These are phyloP conservation scores for Melanargia galathea DNA, from an alignment of 2,888 invertebrate genomes.

Conservation along the genomic window DNA sequence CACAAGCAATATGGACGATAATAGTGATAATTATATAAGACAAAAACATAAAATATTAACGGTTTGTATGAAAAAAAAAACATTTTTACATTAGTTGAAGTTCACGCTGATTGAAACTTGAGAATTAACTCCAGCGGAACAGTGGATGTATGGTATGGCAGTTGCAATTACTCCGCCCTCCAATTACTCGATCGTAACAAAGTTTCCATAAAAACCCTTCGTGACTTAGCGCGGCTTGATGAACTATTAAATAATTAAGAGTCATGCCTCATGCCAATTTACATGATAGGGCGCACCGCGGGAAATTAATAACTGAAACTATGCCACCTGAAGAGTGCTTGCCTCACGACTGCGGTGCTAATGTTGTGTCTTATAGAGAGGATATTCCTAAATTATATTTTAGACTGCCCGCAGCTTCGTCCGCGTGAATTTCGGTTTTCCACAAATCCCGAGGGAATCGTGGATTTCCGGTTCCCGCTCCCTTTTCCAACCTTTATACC, in stretches of 20 bases:
- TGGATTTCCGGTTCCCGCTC: no score
- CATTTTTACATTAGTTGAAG: no score
- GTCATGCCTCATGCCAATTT: slow-evolving; percentile 26
- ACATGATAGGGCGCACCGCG: slow-evolving; percentile 29
- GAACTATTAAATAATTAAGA: slow-evolving; percentile 28
- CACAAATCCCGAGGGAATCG: no score
- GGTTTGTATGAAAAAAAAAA: no score
- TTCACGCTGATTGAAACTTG: neutral
- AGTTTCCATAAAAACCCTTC: slow-evolving; percentile 18
- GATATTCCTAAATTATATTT: neutral
- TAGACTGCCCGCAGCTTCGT: no score
- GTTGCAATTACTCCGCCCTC: slow-evolving; percentile 11
- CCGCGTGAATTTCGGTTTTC: no score
- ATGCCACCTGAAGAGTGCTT: slow-evolving; percentile 26
- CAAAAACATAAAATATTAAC: no score
- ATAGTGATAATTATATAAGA: no score
- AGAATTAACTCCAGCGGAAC: neutral
- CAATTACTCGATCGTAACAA: slow-evolving; percentile 22
- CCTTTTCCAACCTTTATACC: no score
- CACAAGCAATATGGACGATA: no score
- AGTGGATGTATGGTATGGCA: neutral
- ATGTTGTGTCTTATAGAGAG: neutral
- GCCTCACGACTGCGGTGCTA: neutral
- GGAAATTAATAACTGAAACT: slow-evolving; percentile 34
- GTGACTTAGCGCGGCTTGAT: slow-evolving; percentile 17